A percentile compares a stretch with the other conserved stretches of the same genome.
phyloP scores from a whole-genome alignment of 1,140 invertebrate genomes.

The Hirudo medicinalis region DNA sequence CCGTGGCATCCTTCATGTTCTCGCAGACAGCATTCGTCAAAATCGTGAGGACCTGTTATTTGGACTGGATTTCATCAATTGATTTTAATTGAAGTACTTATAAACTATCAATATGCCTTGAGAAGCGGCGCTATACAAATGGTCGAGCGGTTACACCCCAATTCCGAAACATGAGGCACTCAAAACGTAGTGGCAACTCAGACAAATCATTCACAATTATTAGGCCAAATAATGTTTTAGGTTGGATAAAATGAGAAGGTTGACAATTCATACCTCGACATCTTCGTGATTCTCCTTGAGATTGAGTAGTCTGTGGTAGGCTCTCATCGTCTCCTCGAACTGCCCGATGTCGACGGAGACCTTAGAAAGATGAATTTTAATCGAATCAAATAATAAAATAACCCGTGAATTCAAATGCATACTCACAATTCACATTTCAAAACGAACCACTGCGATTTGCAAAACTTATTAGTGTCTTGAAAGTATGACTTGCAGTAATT shows the following conservation, averaged over 20 bases:
- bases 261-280: constrained; percentile 42
- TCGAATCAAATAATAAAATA: no score
- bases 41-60: constrained; percentile 51
- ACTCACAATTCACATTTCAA: no score
- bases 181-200: no score
- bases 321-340: constrained; percentile 55
- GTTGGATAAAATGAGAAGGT: neutral
- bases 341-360: constrained; percentile 39
- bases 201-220: no score
- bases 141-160: neutral
- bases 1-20: constrained; percentile 49
- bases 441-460: no score
- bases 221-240: no score
- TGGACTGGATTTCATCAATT: neutral
- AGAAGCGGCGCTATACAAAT: neutral
- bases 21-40: constrained; percentile 58
- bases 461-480: no score
- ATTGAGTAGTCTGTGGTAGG: constrained; percentile 68
- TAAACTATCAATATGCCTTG: neutral
- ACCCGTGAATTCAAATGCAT: no score
- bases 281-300: constrained; percentile 67
- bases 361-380: constrained; percentile 27
- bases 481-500: no score
- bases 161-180: no score
- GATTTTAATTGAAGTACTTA: neutral